Percentiles rank a stretch among this genome's conserved stretches.
Evolutionary conservation across 2,797 vertebrate genomes (phyloP).

Genomic region (Dallia pectoralis): DNA sequence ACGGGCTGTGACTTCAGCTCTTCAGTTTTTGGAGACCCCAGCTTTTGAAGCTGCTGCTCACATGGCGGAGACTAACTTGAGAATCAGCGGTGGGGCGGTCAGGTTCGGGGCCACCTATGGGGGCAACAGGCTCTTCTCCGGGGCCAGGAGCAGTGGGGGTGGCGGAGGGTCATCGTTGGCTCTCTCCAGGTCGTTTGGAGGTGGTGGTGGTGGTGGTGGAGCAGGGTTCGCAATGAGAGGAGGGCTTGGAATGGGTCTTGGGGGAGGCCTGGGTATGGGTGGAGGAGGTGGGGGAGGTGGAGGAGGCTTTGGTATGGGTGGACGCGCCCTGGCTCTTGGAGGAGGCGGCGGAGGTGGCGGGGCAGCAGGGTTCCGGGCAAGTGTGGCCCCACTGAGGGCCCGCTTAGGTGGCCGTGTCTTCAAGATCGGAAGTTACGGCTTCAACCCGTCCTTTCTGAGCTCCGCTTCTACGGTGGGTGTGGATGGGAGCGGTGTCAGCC

Average conservation of each 20-base stretch:
- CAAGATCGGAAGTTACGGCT: slow-evolving; percentile 63
- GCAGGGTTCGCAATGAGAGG: slow-evolving; percentile 10
- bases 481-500: slow-evolving; percentile 17
- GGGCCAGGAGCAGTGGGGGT: slow-evolving; percentile 11
- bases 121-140: slow-evolving; percentile 55
- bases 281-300: slow-evolving; percentile 21
- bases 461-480: slow-evolving; percentile 14
- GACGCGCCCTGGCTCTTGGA: slow-evolving; percentile 18
- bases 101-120: slow-evolving; percentile 63
- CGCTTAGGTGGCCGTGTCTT: slow-evolving; percentile 58
- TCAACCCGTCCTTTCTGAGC: slow-evolving; percentile 53
- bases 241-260: not conserved
- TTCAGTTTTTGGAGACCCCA: slow-evolving; percentile 26
- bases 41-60: slow-evolving; percentile 14
- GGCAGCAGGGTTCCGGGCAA: slow-evolving; percentile 42
- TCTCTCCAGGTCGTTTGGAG: slow-evolving; percentile 43
- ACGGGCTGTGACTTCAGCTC: slow-evolving; percentile 36
- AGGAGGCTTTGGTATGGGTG: slow-evolving; percentile 18
- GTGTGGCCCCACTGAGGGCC: slow-evolving; percentile 49
- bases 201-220: not conserved
- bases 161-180: slow-evolving; percentile 20
- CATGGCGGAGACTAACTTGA: slow-evolving; percentile 52
- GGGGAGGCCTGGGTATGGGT: slow-evolving; percentile 19
- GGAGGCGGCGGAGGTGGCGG: slow-evolving; percentile 30
- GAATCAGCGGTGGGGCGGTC: slow-evolving; percentile 58